Evolutionary conservation across 2,113 vertebrate species (phyloP), one percentile per base, ranked within the genome.

Genomic region (Emberiza fucata): DNA sequence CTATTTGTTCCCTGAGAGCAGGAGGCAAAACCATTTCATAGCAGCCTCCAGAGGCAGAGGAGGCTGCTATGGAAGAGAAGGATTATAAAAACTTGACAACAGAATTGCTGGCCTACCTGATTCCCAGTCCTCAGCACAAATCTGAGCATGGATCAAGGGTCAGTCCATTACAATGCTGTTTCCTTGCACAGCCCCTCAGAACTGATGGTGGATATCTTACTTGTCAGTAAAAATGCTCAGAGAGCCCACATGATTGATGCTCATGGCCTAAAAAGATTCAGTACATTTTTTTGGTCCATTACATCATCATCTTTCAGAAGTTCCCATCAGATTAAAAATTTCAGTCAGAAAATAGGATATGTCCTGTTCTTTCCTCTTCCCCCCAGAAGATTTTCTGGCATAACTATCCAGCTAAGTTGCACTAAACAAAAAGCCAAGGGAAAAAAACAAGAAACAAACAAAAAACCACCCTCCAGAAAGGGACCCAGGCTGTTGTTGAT

Each of bases 211-310:
- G 51, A 63, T 83, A 94, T 76, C 35, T 40, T 85, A 86, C 81
- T 83, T 94, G 94, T 96, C 93, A 95, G 69, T 45, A 64, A 72
- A 94, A 95, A 96, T 88, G 95, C 88, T 94, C 94, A 92, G 81
- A 80, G 85, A 95, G 66, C 48, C 93, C 65, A 53, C 81, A 89
- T 90, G 95, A 94, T 76, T 65, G 80, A 90, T 88, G 70, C 78
- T 63, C 66, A 60, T 35, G 68, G 50, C 54, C 87, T 92, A 68
- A 87, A 87, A 57, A 86, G 39, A 80, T 85, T 76, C 77, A 56
- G 60, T 77, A 63, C 59, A 44, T 94, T 94, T 75, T 83, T 83
- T 90, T 88, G 45, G 48, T 77, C 71, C 84, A 68, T 65, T 65
- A 44, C 1, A 3, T n/a, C 42, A 65, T 87, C 73, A 68, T 35